Percentiles rank a stretch among this genome's conserved stretches.
Evolutionary conservation across 2,797 vertebrate species (phyloP).

Genomic region (Pelodytes ibericus): DNA sequence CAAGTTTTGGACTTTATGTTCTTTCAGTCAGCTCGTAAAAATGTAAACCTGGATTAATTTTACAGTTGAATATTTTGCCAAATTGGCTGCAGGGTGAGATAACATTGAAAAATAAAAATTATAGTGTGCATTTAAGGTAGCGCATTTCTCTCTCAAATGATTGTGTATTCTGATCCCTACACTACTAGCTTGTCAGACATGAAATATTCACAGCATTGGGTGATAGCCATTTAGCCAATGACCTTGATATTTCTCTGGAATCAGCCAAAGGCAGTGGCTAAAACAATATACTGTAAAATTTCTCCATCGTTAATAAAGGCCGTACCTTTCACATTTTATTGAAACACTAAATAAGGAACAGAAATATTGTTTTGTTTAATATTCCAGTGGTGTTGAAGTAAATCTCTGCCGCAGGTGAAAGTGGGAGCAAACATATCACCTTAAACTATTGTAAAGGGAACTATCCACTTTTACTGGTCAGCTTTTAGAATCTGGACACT

Average conservation of each 20-base stretch:
- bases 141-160: not conserved
- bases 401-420: too few species aligned
- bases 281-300: too few species aligned
- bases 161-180: not conserved
- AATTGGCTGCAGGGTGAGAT: conserved; percentile 15
- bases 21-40: conserved; percentile 16
- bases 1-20: conserved; percentile 22
- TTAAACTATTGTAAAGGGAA: too few species aligned
- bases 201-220: not conserved
- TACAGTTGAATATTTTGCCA: conserved; percentile 8
- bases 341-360: too few species aligned
- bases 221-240: too few species aligned
- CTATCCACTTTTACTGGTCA: too few species aligned
- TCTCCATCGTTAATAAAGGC: too few species aligned
- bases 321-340: too few species aligned
- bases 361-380: too few species aligned
- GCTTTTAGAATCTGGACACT: too few species aligned
- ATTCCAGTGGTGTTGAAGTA: too few species aligned
- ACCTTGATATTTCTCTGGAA: conserved; percentile 4
- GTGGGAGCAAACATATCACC: too few species aligned
- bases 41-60: conserved; percentile 21
- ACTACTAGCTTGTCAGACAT: not conserved
- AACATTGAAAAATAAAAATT: conserved; percentile 6
- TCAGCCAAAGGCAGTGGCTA: conserved; percentile 7
- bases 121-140: not conserved